These are phyloP conservation scores for Sinelater perroti DNA, from an alignment of 2,888 invertebrate genomes.

Conservation along the genomic window DNA sequence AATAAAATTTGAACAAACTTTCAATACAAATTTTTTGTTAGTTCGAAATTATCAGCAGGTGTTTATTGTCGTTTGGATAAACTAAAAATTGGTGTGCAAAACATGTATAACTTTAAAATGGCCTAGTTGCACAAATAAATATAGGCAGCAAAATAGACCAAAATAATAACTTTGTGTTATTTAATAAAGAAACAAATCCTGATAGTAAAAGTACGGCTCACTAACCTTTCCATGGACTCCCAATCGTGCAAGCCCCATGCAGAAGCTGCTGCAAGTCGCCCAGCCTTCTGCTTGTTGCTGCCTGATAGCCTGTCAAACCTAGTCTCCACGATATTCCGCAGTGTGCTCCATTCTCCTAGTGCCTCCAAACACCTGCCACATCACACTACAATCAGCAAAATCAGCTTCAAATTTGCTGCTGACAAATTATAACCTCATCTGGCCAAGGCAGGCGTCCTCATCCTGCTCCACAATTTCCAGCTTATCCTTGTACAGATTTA, in stretches of 20 bases:
- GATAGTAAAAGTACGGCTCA: too few relatives aligned
- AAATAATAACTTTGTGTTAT: too few relatives aligned
- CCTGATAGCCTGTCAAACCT: slow-evolving; percentile 73
- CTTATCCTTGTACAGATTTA: slow-evolving; percentile 85
- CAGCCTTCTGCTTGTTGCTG: slow-evolving; percentile 73
- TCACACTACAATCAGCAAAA: slow-evolving; percentile 10
- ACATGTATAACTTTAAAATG: too few relatives aligned
- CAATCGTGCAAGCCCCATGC: slow-evolving; percentile 97
- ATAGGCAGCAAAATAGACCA: too few relatives aligned
- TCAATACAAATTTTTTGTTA: too few relatives aligned
- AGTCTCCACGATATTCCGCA: slow-evolving; percentile 81
- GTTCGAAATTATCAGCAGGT: too few relatives aligned
- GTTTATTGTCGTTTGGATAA: too few relatives aligned
- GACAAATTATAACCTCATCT: slow-evolving; percentile 73
- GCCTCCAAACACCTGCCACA: slow-evolving; percentile 81
- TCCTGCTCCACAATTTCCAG: slow-evolving; percentile 70
- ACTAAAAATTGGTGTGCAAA: too few relatives aligned
- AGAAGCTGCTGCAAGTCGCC: slow-evolving; percentile 91
- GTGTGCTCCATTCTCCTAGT: slow-evolving; percentile 92
- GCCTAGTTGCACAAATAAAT: too few relatives aligned
- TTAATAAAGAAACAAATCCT: too few relatives aligned
- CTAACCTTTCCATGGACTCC: slow-evolving; percentile 88
- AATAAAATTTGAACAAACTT: too few relatives aligned
- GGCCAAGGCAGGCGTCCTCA: slow-evolving; percentile 85
- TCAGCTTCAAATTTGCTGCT: too few relatives aligned